Evolutionary conservation across 2,888 invertebrate species (phyloP), one percentile per base, ranked within the genome.

Genomic region (Abrostola triplasia): DNA sequence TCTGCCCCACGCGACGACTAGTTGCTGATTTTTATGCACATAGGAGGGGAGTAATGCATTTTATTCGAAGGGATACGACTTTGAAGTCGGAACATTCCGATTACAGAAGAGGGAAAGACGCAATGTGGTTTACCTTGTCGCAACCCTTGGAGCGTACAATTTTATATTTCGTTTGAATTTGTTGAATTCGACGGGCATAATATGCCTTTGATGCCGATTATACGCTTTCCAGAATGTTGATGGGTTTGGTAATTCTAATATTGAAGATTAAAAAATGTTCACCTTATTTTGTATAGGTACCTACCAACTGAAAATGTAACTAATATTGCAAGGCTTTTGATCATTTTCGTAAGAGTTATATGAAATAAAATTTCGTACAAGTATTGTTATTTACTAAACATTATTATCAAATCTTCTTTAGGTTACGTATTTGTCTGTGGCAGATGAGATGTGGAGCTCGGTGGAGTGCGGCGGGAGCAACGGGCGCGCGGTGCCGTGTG

Each of bases 401-500:
- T 24, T 24, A 24, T 24, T 24, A 24, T 2, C 24, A 24, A 24
- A 24, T 24, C 24, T 4, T 4, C 24, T 24, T 24, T 24, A 24
- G 24, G 24, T 24, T 24, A 4, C 37, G 5, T 13, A 0, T 24
- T 50, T 48, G 50, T 36, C 55, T 59, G 38, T 36, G 60, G 1
- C 86, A 93, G 93, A 82, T 89, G 89, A 87, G 71, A 93, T 93
- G 93, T 93, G 94, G 94, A 83, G 86, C 61, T 78, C 85, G n/a
- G 89, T 93, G 79, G 92, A 92, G 76, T 82, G 82, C 72, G 85
- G 81, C 57, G 79, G 84, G 50, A 79, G 67, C 58, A 51, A 74
- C 65, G 68, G 91, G 88, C 73, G 91, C 88, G 90, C 92, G 50
- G 95, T 94, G 79, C 95, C 95, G 72, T 94, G 94, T 80, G 93